phyloP scores from a whole-genome alignment of 2,888 invertebrate species.

The Polymixis flavicincta region DNA sequence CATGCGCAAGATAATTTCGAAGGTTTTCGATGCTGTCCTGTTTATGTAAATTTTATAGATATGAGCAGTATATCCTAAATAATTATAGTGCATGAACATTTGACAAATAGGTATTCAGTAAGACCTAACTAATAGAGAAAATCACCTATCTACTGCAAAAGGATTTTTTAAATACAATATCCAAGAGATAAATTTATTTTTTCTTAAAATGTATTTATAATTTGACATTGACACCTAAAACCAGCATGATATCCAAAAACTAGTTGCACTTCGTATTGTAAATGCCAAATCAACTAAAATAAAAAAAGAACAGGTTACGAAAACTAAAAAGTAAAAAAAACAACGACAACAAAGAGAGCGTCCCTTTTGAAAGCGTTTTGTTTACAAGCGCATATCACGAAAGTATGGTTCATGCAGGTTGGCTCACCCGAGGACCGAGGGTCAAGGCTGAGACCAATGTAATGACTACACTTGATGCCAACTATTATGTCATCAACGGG shows the following conservation, averaged over 20 bases:
- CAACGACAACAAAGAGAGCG: conserved; percentile 47
- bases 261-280: conserved; percentile 20
- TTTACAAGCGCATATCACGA: conserved; percentile 72
- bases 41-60: conserved; percentile 4
- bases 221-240: conserved; percentile 20
- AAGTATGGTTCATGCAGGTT: conserved; percentile 72
- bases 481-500: conserved; percentile 73
- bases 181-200: not conserved
- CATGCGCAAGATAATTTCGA: too few species aligned
- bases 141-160: too few species aligned
- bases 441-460: conserved; percentile 79
- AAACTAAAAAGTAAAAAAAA: conserved; percentile 36
- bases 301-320: conserved; percentile 38
- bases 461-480: conserved; percentile 73
- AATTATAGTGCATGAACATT: not conserved
- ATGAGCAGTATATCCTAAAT: not conserved
- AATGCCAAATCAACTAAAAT: conserved; percentile 20
- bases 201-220: not conserved
- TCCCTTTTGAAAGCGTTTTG: conserved; percentile 64
- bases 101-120: not conserved
- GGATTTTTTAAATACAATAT: not conserved
- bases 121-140: not conserved
- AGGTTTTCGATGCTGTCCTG: not conserved
- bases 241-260: conserved; percentile 23
- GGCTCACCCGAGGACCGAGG: conserved; percentile 79